Base-by-base conservation (phyloP, 2,797 vertebrate genomes). In the Stomatorhinus walkeri region DNA sequence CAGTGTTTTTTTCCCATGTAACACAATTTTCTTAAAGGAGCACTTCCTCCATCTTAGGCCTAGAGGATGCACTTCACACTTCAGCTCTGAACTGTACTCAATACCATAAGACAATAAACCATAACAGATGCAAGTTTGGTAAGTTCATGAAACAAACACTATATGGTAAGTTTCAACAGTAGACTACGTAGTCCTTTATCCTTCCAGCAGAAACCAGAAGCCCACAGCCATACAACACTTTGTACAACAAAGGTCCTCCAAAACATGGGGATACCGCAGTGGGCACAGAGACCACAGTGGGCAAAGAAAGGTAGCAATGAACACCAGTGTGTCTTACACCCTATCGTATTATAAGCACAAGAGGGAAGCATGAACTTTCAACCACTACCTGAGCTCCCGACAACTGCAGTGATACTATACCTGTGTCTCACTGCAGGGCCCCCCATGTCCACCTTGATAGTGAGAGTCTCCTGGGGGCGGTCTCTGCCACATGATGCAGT, bases 371-470 rank as follows among this genome's bases (percentile, higher is more conserved):
- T 95, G 94, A 96, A 95, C 95, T 95, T 96, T 94, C 92, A 92
- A 93, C 94, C 91, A 91, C 92, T 93, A 91, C 92, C 92, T 64
- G 56, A n/a, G 85, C 87, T 85, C 89, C 90, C 59, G 89, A 91
- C 89, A 90, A 24, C 91, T 52, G 89, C 64, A 89, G 87, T 89
- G 59, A 93, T 94, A 93, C 94, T 93, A 91, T 98, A 99, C 98
- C 98, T 99, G 96, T 94, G 95, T 87, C 95, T 94, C 85, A 94
- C 92, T 56, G 94, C 54, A 56, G 94, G 93, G 89, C 95, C 97
- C 94, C 96, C 97, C 96, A 96, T 95, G 93, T 97, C 97, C 95
- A 99, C 96, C 94, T 98, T 98, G 94, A 98, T 95, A 89, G 95
- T 97, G 85, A 99, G 88, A 28, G 79, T 89, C 81, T 89, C 88